Conservation (phyloP, 2,888 invertebrate genomes). For the Pherbina coryleti region DNA sequence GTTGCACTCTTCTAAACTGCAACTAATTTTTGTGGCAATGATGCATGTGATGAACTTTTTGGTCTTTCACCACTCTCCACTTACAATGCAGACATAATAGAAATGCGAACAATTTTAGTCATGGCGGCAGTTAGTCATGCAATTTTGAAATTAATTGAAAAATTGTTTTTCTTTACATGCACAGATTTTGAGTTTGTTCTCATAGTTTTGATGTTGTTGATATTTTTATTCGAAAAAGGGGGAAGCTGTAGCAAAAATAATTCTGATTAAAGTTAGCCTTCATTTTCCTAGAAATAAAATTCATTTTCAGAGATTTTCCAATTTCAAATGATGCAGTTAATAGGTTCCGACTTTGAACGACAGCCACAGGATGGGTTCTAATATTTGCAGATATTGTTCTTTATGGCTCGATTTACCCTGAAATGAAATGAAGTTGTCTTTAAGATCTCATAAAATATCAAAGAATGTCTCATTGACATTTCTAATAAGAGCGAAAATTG, state of each 20-base stretch:
- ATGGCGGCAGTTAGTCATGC: conserved; percentile 13
- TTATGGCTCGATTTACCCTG: no score
- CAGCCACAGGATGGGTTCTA: no score
- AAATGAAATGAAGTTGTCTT: no score
- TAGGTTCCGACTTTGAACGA: no score
- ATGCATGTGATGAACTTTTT: conserved; percentile 50
- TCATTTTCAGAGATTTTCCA: no score
- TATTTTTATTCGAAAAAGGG: background rate
- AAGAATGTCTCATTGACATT: no score
- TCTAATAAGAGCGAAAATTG: no score
- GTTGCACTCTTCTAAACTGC: conserved; percentile 23
- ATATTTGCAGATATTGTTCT: no score
- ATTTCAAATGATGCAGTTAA: no score
- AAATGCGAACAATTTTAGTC: conserved; percentile 3
- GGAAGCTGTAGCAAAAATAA: background rate
- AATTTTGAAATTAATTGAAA: conserved; percentile 31
- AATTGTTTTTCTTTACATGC: conserved; percentile 19
- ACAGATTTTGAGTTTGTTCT: background rate
- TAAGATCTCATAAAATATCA: no score
- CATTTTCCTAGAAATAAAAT: no score
- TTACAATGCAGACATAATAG: background rate
- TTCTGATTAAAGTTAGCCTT: background rate
- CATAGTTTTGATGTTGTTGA: background rate
- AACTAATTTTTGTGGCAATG: conserved; percentile 49
- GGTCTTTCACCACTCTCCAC: background rate